These are phyloP conservation scores for Ectobius pallidus DNA, from an alignment of 2,888 invertebrate species.

Conservation along the genomic window DNA sequence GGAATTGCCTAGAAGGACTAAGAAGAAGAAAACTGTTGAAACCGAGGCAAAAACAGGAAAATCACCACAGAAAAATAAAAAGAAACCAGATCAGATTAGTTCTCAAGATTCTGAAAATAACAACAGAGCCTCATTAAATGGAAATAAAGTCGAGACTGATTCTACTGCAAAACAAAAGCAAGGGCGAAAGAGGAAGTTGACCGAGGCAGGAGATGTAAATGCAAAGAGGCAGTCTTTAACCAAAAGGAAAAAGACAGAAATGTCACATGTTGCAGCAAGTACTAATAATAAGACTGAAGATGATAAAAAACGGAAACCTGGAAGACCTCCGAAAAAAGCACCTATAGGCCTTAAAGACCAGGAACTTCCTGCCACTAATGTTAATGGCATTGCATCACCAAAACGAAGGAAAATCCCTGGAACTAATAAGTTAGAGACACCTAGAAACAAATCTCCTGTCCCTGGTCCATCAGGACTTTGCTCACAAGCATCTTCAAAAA, in stretches of 20 bases:
- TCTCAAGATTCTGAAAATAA: slow-evolving; percentile 10
- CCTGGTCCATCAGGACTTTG: not conserved
- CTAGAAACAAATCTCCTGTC: not conserved
- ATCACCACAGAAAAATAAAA: slow-evolving; percentile 17
- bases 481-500: not conserved
- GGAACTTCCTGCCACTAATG: not conserved
- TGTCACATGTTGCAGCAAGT: not conserved
- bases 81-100: not conserved
- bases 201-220: not conserved
- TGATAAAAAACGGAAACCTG: slow-evolving; percentile 1
- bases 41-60: slow-evolving; percentile 16
- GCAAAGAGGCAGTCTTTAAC: not conserved
- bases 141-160: slow-evolving; percentile 17
- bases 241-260: not conserved
- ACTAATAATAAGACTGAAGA: slow-evolving; percentile 11
- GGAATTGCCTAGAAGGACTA: slow-evolving; percentile 54
- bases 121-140: slow-evolving; percentile 2
- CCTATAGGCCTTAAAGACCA: not conserved
- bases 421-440: not conserved
- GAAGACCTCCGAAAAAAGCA: not conserved
- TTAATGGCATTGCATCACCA: not conserved
- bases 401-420: slow-evolving; percentile 5
- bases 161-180: not conserved
- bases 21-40: slow-evolving; percentile 29
- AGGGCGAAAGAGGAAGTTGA: not conserved